Conservation (phyloP, 2,113 vertebrate genomes). For the Chionodraco myersi region DNA sequence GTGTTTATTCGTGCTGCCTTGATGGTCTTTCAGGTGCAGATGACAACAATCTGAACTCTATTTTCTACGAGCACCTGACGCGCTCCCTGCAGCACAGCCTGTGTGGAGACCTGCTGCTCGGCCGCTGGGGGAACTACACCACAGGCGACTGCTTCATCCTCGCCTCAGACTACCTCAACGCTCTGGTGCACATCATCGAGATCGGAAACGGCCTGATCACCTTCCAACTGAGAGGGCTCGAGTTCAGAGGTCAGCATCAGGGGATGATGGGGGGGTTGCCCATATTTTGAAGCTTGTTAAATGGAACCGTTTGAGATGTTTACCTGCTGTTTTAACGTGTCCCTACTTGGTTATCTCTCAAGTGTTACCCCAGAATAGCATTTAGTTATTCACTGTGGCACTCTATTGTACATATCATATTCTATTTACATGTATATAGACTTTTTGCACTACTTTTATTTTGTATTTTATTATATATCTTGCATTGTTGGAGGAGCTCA, state of each 20-base stretch:
- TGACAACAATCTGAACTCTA: conserved; percentile 94
- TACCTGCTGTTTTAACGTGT: conserved; percentile 5
- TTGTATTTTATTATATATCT: too few relatives aligned
- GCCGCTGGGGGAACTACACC: conserved; percentile 92
- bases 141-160: conserved; percentile 93
- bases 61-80: conserved; percentile 93
- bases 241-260: conserved; percentile 88
- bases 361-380: conserved; percentile 6
- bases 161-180: conserved; percentile 94
- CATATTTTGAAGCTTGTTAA: not conserved
- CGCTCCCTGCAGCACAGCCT: conserved; percentile 93
- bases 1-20: not conserved
- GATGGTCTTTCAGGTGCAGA: conserved; percentile 84
- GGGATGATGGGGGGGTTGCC: not conserved
- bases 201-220: conserved; percentile 93
- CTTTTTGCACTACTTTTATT: too few relatives aligned
- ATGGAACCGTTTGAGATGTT: conserved; percentile 23
- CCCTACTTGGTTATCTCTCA: not conserved
- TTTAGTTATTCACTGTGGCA: conserved; percentile 1
- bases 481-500: too few relatives aligned
- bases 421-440: too few relatives aligned
- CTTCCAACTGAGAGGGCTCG: conserved; percentile 92
- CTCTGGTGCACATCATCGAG: conserved; percentile 93
- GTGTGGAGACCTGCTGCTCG: conserved; percentile 90
- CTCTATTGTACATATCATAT: too few relatives aligned